These are phyloP conservation scores for Cheirogaleus major DNA, from an alignment of 2,797 vertebrate species.

Conservation along the genomic window DNA sequence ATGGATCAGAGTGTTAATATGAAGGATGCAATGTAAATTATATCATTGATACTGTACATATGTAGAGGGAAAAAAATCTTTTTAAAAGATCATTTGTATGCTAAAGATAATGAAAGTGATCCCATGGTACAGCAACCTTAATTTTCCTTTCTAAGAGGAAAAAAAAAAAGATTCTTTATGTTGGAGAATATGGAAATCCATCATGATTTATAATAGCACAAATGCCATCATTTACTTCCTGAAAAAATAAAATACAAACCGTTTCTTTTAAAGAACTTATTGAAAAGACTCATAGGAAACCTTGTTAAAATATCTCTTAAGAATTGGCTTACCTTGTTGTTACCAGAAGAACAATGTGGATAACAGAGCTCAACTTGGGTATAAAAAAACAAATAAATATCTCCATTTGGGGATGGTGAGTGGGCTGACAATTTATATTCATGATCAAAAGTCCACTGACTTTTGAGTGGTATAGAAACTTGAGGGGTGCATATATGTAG, in stretches of 20 bases:
- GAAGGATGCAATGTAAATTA: constrained; percentile 89
- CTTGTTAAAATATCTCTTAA: not conserved
- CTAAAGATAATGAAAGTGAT: constrained; percentile 89
- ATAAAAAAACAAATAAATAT: not conserved
- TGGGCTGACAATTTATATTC: not conserved
- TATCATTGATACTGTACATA: constrained; percentile 91
- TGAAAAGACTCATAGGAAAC: not conserved
- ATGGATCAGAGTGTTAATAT: constrained; percentile 96
- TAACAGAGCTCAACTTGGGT: not conserved
- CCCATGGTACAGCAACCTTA: constrained; percentile 87
- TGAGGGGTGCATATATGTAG: no score
- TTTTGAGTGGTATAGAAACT: not conserved
- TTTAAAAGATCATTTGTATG: constrained; percentile 88
- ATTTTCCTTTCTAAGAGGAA: constrained; percentile 92
- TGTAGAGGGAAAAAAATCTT: constrained; percentile 87
- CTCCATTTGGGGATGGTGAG: not conserved
- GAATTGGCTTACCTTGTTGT: not conserved
- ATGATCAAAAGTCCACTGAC: not conserved
- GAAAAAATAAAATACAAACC: not conserved
- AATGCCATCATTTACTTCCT: constrained; percentile 63
- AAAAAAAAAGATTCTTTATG: constrained; percentile 71
- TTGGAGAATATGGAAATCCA: constrained; percentile 81
- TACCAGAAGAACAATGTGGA: not conserved
- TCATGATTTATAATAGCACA: constrained; percentile 68
- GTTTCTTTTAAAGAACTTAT: constrained; percentile 50